These are phyloP conservation scores for Archegozetes longisetosus DNA, from an alignment of 1,140 invertebrate genomes.

Conservation along the genomic window DNA sequence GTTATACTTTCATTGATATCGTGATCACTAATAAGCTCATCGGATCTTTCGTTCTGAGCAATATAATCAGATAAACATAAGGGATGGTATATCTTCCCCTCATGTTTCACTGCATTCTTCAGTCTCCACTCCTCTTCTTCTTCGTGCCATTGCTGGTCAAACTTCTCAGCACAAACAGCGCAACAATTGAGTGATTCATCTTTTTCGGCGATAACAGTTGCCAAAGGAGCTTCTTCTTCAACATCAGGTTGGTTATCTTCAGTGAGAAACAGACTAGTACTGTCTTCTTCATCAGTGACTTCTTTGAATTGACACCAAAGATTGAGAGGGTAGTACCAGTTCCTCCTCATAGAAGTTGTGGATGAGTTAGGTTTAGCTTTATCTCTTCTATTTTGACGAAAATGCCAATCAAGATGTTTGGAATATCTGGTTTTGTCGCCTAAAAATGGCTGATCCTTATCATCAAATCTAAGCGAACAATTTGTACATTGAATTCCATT, in stretches of 20 bases:
- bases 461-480: conserved; percentile 75
- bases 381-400: conserved; percentile 72
- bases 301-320: conserved; percentile 83
- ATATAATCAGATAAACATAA: conserved; percentile 20
- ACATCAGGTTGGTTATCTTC: background rate
- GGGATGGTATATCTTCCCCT: conserved; percentile 21
- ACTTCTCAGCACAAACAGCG: conserved; percentile 72
- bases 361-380: conserved; percentile 32
- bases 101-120: conserved; percentile 53
- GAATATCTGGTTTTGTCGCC: conserved; percentile 45
- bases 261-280: conserved; percentile 31
- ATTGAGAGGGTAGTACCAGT: conserved; percentile 14
- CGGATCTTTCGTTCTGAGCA: conserved; percentile 2
- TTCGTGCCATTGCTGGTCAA: conserved; percentile 86
- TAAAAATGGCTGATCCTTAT: conserved; percentile 46
- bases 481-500: conserved; percentile 83
- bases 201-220: conserved; percentile 23
- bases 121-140: conserved; percentile 92
- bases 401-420: conserved; percentile 94
- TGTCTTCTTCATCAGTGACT: conserved; percentile 80
- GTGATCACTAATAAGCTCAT: background rate
- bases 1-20: background rate
- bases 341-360: background rate
- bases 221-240: conserved; percentile 16
- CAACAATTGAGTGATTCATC: conserved; percentile 34